Evolutionary conservation across 2,113 vertebrate species (phyloP).

Genomic region (Lampris incognitus): DNA sequence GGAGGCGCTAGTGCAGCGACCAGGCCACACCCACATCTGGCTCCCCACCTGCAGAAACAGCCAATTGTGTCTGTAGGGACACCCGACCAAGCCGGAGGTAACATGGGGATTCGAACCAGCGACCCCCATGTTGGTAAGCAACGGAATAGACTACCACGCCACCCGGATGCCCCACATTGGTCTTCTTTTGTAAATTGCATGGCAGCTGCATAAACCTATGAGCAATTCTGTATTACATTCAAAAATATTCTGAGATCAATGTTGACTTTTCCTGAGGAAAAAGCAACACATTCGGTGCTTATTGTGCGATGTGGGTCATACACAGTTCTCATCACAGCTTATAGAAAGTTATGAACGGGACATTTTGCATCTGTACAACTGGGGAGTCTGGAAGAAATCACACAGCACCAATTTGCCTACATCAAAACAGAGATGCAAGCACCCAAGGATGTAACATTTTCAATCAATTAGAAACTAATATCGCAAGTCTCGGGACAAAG

Average conservation of each 20-base stretch:
- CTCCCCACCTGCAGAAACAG: too few relatives aligned
- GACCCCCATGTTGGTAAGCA: too few relatives aligned
- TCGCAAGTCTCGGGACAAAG: slow-evolving; percentile 1
- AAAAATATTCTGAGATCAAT: not conserved
- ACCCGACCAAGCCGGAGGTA: too few relatives aligned
- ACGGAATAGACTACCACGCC: too few relatives aligned
- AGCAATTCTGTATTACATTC: not conserved
- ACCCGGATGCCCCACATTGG: too few relatives aligned
- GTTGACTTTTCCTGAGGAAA: not conserved
- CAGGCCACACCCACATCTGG: too few relatives aligned
- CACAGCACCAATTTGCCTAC: slow-evolving; percentile 12
- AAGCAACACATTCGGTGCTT: not conserved
- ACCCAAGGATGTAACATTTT: slow-evolving; percentile 19
- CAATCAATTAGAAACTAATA: slow-evolving; percentile 13
- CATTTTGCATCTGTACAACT: not conserved
- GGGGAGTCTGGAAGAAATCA: slow-evolving; percentile 30
- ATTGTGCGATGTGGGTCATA: not conserved
- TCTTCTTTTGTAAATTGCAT: not conserved
- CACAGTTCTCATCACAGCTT: slow-evolving; percentile 30
- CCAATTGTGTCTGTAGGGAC: too few relatives aligned
- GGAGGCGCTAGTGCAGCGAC: too few relatives aligned
- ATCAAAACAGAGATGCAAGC: slow-evolving; percentile 18
- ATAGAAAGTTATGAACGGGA: slow-evolving; percentile 7
- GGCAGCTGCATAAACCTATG: not conserved
- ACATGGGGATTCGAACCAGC: too few relatives aligned